These are phyloP conservation scores for Lanius ludovicianus DNA, from an alignment of 2,113 vertebrate species.

Conservation along the genomic window DNA sequence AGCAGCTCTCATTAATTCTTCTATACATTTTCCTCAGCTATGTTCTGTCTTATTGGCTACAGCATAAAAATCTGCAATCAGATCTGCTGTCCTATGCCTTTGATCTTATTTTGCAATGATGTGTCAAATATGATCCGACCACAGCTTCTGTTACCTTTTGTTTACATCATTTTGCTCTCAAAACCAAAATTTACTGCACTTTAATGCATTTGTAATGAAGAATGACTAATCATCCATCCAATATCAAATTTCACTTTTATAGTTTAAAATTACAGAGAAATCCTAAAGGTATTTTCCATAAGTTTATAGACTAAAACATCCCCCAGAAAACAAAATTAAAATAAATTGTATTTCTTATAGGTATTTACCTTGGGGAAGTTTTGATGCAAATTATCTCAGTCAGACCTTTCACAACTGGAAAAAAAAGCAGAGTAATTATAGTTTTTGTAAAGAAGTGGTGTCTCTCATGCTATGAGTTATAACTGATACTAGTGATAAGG, in stretches of 20 bases:
- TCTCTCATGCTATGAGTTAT: background rate
- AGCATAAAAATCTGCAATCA: background rate
- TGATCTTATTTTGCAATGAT: background rate
- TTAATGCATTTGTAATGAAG: background rate
- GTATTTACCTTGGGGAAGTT: background rate
- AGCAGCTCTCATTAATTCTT: background rate
- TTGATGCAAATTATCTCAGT: background rate
- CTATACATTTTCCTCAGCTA: background rate
- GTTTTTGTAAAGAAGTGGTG: background rate
- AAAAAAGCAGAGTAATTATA: background rate
- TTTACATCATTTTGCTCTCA: background rate
- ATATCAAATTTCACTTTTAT: background rate
- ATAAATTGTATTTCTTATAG: background rate
- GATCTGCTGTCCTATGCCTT: background rate
- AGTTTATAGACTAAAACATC: background rate
- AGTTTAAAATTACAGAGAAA: background rate
- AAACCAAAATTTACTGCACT: background rate
- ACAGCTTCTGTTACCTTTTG: background rate
- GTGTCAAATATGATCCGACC: background rate
- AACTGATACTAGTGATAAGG: background rate
- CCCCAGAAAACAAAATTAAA: background rate
- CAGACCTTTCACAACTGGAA: background rate
- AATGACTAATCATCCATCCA: background rate
- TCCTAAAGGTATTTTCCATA: background rate
- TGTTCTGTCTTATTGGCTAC: background rate